Percentiles rank a stretch among this genome's conserved stretches.
phyloP scores from a whole-genome alignment of 2,113 vertebrate species.

The Probosciger aterrimus region DNA sequence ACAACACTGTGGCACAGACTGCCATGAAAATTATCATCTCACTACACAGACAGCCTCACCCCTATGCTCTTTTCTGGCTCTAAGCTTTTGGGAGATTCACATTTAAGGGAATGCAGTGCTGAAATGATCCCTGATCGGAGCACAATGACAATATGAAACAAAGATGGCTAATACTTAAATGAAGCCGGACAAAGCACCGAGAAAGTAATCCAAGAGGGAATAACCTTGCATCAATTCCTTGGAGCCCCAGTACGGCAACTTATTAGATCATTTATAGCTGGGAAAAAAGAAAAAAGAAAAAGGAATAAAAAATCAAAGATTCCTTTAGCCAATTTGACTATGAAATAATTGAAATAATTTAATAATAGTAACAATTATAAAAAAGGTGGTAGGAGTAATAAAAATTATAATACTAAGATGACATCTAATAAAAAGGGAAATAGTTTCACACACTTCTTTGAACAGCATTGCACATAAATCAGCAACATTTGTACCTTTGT shows the following conservation, averaged over 20 bases:
- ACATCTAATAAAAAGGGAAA: background rate
- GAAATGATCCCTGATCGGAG: background rate
- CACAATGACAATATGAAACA: slow-evolving; percentile 4
- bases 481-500: background rate
- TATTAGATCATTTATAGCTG: background rate
- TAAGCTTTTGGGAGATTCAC: background rate
- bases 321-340: background rate
- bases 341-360: background rate
- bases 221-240: background rate
- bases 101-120: background rate
- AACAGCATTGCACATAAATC: background rate
- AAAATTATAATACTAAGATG: background rate
- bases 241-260: background rate
- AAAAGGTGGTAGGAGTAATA: background rate
- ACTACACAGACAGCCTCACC: background rate
- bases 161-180: slow-evolving; percentile 32
- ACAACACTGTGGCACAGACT: background rate
- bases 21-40: background rate
- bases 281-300: background rate
- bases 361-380: background rate
- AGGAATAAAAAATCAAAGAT: background rate
- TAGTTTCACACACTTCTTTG: background rate
- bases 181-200: background rate
- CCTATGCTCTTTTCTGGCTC: background rate
- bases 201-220: slow-evolving; percentile 31